Evolutionary conservation across 2,113 vertebrate species (phyloP).

Genomic region (Ictalurus furcatus): DNA sequence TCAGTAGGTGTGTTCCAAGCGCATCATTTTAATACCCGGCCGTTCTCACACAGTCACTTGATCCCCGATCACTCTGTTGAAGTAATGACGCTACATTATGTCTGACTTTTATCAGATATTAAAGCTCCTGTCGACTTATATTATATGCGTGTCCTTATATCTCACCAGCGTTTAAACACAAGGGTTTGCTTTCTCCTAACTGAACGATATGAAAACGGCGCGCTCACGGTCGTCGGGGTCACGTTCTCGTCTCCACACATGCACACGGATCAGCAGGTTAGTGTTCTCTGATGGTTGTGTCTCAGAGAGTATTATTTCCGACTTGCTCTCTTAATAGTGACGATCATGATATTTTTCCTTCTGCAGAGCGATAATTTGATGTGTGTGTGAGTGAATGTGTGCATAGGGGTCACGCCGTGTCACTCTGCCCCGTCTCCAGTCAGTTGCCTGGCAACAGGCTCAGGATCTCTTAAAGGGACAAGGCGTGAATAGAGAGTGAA

Average conservation of each 20-base stretch:
- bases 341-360: not conserved
- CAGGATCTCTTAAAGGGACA: slow-evolving; percentile 64
- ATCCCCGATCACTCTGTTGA: not conserved
- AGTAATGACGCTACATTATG: not conserved
- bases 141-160: not conserved
- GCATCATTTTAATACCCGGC: not conserved
- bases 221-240: not conserved
- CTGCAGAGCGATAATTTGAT: slow-evolving; percentile 6
- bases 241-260: not conserved
- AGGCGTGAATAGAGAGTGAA: slow-evolving; percentile 32
- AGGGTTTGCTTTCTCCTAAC: not conserved
- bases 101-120: not conserved
- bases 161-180: not conserved
- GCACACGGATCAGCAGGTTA: not conserved
- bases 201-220: not conserved
- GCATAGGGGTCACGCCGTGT: slow-evolving; percentile 54
- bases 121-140: not conserved
- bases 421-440: slow-evolving; percentile 55
- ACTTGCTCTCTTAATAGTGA: not conserved
- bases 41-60: not conserved
- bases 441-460: slow-evolving; percentile 75
- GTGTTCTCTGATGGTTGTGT: too few relatives aligned
- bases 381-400: slow-evolving; percentile 22
- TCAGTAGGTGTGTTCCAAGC: not conserved
- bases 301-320: too few relatives aligned